Evolutionary conservation across 2,113 vertebrate genomes (phyloP).

Genomic region (Alligator sinensis): DNA sequence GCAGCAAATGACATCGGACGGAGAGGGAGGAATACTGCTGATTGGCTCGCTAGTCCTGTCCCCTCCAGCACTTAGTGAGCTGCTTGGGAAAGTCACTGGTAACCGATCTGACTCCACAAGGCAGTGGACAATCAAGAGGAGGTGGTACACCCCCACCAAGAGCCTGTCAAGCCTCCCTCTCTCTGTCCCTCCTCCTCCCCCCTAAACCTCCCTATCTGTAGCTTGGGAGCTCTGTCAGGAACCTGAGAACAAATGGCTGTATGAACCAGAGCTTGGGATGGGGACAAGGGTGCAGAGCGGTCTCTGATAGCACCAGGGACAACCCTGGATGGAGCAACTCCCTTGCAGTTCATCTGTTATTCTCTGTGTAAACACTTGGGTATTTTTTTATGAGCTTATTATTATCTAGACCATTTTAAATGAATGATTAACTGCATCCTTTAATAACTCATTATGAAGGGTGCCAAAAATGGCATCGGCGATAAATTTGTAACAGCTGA

Average conservation of each 20-base stretch:
- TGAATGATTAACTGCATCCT: neutral
- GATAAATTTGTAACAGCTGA: neutral
- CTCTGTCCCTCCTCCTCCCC: neutral
- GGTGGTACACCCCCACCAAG: no score
- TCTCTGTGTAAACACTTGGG: neutral
- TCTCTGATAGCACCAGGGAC: fast-evolving
- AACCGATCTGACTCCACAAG: no score
- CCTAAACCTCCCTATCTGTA: neutral
- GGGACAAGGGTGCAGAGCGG: fast-evolving
- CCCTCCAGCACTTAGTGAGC: neutral
- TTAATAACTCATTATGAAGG: neutral
- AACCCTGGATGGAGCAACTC: neutral
- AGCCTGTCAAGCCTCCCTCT: no score
- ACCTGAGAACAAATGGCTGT: neutral
- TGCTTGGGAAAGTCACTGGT: no score
- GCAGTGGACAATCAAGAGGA: no score
- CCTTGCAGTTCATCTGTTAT: neutral
- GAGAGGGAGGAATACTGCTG: neutral
- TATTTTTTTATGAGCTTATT: neutral
- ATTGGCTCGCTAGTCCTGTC: no score
- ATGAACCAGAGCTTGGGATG: no score
- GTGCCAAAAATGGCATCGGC: neutral
- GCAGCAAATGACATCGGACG: neutral
- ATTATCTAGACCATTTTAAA: neutral
- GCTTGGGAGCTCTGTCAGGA: neutral